phyloP scores from a whole-genome alignment of 2,888 invertebrate species.

The Oegoconia quadripuncta region DNA sequence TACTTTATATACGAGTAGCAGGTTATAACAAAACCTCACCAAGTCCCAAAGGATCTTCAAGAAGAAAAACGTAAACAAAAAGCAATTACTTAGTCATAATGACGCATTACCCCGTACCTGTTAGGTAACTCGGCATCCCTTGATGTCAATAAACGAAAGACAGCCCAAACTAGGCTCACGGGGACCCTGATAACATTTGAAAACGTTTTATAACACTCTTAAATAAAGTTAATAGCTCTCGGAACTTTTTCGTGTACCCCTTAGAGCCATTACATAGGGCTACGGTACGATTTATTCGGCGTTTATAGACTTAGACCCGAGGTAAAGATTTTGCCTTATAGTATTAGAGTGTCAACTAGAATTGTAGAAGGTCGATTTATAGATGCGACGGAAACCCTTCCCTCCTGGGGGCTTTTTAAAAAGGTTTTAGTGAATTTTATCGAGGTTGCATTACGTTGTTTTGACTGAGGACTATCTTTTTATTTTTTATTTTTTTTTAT shows the following conservation, averaged over 20 bases:
- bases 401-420: conserved; percentile 24
- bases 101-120: conserved; percentile 3
- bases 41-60: neutral
- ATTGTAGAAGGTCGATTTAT: conserved; percentile 59
- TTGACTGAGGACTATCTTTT: no score
- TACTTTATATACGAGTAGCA: no score
- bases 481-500: no score
- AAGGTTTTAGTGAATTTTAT: conserved; percentile 37
- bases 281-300: conserved; percentile 69
- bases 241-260: conserved; percentile 70
- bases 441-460: conserved; percentile 16
- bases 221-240: conserved; percentile 75
- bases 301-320: conserved; percentile 62
- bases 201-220: conserved; percentile 74
- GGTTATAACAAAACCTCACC: no score
- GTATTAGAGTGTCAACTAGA: conserved; percentile 64
- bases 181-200: conserved; percentile 68
- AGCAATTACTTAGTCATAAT: conserved; percentile 1
- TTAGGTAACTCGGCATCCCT: conserved; percentile 23
- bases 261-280: conserved; percentile 66
- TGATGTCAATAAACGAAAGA: conserved; percentile 57
- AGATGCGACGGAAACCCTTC: conserved; percentile 41
- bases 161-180: conserved; percentile 54
- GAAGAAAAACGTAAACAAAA: no score
- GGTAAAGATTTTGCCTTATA: conserved; percentile 51